Percentiles rank a stretch among this genome's conserved stretches.
These are phyloP conservation scores for Campoplex capitator DNA, from an alignment of 2,888 invertebrate genomes.

Conservation along the genomic window DNA sequence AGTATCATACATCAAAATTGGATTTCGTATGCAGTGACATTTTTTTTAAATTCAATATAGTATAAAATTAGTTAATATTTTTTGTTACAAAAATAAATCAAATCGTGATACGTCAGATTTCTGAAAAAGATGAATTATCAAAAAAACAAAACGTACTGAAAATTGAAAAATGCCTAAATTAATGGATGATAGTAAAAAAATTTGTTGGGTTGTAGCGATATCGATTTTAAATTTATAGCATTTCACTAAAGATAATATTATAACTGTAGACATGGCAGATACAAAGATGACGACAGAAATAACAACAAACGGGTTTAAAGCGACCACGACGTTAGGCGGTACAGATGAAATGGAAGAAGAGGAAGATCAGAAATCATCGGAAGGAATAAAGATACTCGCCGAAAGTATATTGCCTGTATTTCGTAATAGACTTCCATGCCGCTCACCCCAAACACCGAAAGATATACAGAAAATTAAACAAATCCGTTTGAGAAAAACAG, in stretches of 20 bases:
- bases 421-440: slow-evolving; percentile 87
- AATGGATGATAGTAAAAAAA: not conserved
- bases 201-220: not conserved
- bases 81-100: not conserved
- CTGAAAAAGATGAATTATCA: too few relatives aligned
- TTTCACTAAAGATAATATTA: not conserved
- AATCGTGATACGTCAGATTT: too few relatives aligned
- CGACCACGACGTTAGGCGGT: not conserved
- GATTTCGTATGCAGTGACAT: not conserved
- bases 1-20: too few relatives aligned
- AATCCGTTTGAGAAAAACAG: slow-evolving; percentile 85
- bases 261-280: not conserved
- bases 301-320: not conserved
- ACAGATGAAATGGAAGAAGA: slow-evolving; percentile 38
- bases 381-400: slow-evolving; percentile 60
- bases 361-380: slow-evolving; percentile 57
- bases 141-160: not conserved
- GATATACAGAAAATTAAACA: slow-evolving; percentile 82
- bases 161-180: not conserved
- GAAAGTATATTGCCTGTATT: slow-evolving; percentile 77
- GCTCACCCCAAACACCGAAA: slow-evolving; percentile 86
- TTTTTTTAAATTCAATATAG: not conserved
- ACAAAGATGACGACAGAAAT: not conserved
- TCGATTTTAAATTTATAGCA: not conserved
- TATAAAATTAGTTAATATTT: not conserved